These are phyloP conservation scores for Hofmannophila pseudospretella DNA, from an alignment of 2,888 invertebrate species.

Conservation along the genomic window DNA sequence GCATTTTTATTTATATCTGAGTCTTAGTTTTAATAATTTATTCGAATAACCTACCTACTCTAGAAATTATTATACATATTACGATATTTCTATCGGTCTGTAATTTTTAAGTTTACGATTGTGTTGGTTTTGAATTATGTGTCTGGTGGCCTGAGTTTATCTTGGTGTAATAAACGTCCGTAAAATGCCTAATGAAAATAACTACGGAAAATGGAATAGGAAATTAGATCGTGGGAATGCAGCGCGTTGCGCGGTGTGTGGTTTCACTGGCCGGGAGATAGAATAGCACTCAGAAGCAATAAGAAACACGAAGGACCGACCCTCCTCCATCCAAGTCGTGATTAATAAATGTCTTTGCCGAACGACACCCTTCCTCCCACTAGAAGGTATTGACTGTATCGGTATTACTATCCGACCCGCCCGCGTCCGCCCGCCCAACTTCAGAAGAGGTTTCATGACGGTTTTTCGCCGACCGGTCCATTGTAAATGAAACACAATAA, in stretches of 20 bases:
- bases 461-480: conserved; percentile 30
- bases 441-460: conserved; percentile 28
- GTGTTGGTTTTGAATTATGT: no score
- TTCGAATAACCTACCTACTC: no score
- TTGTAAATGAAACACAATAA: conserved; percentile 48
- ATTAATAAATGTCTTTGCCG: conserved; percentile 31
- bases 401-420: conserved; percentile 20
- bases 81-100: no score
- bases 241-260: conserved; percentile 4
- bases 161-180: background rate
- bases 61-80: no score
- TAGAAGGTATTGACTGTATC: conserved; percentile 28
- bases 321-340: conserved; percentile 15
- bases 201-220: background rate
- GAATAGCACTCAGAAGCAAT: conserved; percentile 4
- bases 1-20: conserved; percentile 10
- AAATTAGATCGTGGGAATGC: conserved; percentile 14
- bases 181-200: no score
- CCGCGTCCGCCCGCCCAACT: conserved; percentile 17
- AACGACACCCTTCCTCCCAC: conserved; percentile 23
- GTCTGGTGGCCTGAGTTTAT: background rate
- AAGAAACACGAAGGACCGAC: conserved; percentile 11
- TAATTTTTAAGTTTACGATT: no score
- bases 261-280: background rate
- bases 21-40: conserved; percentile 6